These are phyloP conservation scores for Cryptoblepharus egeriae DNA, from an alignment of 2,797 vertebrate genomes.

Conservation along the genomic window DNA sequence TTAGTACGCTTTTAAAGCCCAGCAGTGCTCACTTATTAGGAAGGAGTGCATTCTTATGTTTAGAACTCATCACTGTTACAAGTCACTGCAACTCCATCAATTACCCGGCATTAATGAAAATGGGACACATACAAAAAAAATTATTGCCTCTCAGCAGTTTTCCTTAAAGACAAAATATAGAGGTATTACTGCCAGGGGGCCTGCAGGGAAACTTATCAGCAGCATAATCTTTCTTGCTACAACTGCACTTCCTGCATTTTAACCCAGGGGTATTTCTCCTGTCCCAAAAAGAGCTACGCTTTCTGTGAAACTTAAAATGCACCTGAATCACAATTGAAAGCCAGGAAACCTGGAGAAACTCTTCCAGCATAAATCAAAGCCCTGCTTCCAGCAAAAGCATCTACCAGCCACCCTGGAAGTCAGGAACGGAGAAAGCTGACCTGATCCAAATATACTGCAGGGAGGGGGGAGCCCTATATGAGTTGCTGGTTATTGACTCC, in stretches of 20 bases:
- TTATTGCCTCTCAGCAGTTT: conserved; percentile 84
- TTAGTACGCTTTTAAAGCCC: conserved; percentile 86
- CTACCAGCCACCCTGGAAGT: neutral
- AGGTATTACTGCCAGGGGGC: conserved; percentile 77
- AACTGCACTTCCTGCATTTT: conserved; percentile 62
- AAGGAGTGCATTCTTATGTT: conserved; percentile 86
- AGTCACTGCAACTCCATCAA: conserved; percentile 85
- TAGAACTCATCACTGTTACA: conserved; percentile 86
- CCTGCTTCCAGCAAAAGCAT: conserved; percentile 34
- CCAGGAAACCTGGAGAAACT: conserved; percentile 45
- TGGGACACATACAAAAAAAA: conserved; percentile 82
- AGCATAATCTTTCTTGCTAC: conserved; percentile 78
- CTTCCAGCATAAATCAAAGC: conserved; percentile 57
- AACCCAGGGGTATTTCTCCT: conserved; percentile 64
- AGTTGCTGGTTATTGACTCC: conserved; percentile 34
- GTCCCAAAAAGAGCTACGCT: conserved; percentile 61
- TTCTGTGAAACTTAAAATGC: conserved; percentile 56
- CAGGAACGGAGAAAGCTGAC: conserved; percentile 21
- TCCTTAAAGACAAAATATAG: conserved; percentile 83
- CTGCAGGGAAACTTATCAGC: conserved; percentile 75
- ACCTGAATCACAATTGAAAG: conserved; percentile 34
- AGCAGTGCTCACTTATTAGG: conserved; percentile 86
- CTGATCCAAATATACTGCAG: neutral
- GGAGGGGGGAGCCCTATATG: neutral
- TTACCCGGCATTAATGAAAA: conserved; percentile 86